A percentile compares a stretch with the other conserved stretches of the same genome.
Evolutionary conservation across 1,140 invertebrate species (phyloP).

Genomic region (Lucilia sericata): DNA sequence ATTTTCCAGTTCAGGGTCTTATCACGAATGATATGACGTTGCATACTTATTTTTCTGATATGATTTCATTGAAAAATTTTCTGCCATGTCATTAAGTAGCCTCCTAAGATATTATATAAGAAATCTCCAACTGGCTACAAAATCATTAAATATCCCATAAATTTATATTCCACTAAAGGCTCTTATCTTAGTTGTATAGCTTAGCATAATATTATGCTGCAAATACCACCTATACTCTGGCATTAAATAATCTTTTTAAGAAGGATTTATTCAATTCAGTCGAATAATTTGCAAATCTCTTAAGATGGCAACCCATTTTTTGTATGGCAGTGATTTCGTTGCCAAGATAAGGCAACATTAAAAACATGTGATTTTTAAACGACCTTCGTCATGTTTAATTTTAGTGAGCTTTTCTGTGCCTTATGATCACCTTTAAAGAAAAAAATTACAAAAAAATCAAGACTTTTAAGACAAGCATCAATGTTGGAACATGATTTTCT

Average conservation of each 20-base stretch:
- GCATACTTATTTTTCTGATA: too few species aligned
- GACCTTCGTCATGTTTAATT: slow-evolving; percentile 29
- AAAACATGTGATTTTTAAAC: slow-evolving; percentile 36
- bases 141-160: too few species aligned
- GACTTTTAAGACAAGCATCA: slow-evolving; percentile 37
- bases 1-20: too few species aligned
- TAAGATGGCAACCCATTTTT: slow-evolving; percentile 17
- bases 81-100: too few species aligned
- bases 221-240: background rate
- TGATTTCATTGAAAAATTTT: too few species aligned
- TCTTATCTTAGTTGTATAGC: too few species aligned
- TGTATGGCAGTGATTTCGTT: slow-evolving; percentile 24
- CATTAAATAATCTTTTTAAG: background rate
- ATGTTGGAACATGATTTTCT: slow-evolving; percentile 26
- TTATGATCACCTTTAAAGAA: slow-evolving; percentile 3
- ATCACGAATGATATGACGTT: too few species aligned
- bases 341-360: slow-evolving; percentile 12
- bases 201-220: too few species aligned
- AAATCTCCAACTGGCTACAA: too few species aligned
- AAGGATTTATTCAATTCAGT: background rate
- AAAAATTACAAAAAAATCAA: background rate
- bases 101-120: too few species aligned
- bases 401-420: background rate
- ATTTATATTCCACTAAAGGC: too few species aligned
- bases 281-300: background rate